A percentile compares a stretch with the other conserved stretches of the same genome.
Conservation (phyloP, 2,797 vertebrate species). For the Takifugu rubripes region DNA sequence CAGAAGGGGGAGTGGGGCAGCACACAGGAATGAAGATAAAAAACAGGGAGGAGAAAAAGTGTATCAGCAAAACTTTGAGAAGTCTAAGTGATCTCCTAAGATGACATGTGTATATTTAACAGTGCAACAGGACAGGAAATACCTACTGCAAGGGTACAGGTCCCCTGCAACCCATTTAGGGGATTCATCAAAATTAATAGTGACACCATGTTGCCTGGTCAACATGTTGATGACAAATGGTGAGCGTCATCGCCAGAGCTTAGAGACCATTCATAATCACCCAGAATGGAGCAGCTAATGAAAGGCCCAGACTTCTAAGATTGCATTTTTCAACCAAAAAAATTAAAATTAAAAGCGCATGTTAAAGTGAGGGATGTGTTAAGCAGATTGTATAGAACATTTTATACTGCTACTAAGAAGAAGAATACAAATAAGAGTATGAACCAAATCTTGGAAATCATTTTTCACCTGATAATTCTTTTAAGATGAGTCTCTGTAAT, state of each 20-base stretch:
- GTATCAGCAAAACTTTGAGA: slow-evolving; percentile 63
- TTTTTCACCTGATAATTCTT: slow-evolving; percentile 37
- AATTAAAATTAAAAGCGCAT: too few species aligned
- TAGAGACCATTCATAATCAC: slow-evolving; percentile 74
- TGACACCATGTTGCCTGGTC: slow-evolving; percentile 85
- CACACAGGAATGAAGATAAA: slow-evolving; percentile 58
- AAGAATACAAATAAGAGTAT: slow-evolving; percentile 2
- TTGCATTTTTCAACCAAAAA: slow-evolving; percentile 62
- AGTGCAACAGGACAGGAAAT: slow-evolving; percentile 75
- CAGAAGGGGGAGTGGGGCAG: slow-evolving; percentile 28
- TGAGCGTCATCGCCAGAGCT: slow-evolving; percentile 73
- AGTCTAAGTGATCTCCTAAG: slow-evolving; percentile 67
- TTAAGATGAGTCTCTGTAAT: slow-evolving; percentile 46
- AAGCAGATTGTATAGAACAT: too few species aligned
- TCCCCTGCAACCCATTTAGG: slow-evolving; percentile 77
- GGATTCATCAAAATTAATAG: slow-evolving; percentile 84
- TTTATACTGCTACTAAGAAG: too few species aligned
- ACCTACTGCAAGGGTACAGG: slow-evolving; percentile 75
- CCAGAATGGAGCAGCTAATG: too few species aligned
- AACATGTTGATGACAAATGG: slow-evolving; percentile 86
- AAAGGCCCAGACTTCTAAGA: too few species aligned
- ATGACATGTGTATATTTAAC: slow-evolving; percentile 74
- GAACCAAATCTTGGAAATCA: slow-evolving; percentile 28
- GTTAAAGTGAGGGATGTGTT: too few species aligned
- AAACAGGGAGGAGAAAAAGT: slow-evolving; percentile 41